phyloP scores from a whole-genome alignment of 37 sponge, comb jelly and placozoan genomes.

The Amphimedon queenslandica region DNA sequence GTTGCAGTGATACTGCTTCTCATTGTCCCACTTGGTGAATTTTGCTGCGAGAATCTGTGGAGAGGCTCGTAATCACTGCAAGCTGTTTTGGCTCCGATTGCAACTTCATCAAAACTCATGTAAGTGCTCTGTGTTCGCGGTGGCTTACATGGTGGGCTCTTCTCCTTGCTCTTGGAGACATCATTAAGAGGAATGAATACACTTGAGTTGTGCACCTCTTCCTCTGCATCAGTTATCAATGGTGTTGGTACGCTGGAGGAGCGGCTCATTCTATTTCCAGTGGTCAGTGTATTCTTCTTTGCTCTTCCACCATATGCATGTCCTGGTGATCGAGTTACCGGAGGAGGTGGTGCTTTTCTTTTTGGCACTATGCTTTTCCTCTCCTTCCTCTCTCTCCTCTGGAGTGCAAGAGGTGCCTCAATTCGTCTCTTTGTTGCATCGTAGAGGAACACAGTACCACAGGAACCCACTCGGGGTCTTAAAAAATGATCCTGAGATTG shows the following conservation, averaged over 20 bases:
- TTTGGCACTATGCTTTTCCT: background rate
- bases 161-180: background rate
- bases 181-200: background rate
- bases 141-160: slow-evolving; percentile 28
- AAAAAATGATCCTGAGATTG: background rate
- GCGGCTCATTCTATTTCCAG: background rate
- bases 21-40: background rate
- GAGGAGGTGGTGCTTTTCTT: slow-evolving; percentile 9
- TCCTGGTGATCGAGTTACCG: background rate
- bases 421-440: background rate
- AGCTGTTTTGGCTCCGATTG: background rate
- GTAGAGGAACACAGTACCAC: background rate
- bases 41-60: background rate
- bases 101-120: background rate
- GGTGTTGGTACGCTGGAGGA: background rate
- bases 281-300: background rate
- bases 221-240: background rate
- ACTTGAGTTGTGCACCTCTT: background rate
- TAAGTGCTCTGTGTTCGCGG: slow-evolving; percentile 37
- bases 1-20: too few species aligned
- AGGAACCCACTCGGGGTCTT: background rate
- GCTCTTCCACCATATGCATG: background rate
- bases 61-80: background rate
- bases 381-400: background rate
- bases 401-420: background rate